Conservation (phyloP, 1,140 invertebrate species). For the Diabrotica virgifera region DNA sequence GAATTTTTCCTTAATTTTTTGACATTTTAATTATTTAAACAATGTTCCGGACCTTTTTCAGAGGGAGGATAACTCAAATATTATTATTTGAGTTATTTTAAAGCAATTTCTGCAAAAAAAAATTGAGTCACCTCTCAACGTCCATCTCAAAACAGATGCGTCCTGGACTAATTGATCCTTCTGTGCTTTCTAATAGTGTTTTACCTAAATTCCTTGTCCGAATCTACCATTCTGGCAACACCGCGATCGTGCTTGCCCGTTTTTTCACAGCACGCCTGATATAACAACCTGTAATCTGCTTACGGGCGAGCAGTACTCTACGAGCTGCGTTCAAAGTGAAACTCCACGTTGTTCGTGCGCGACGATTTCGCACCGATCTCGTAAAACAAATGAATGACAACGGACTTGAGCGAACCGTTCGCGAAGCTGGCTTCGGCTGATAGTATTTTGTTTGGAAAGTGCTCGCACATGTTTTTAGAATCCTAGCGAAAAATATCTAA, state of each 20-base stretch:
- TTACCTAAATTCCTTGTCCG: neutral
- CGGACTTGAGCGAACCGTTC: conserved; percentile 6
- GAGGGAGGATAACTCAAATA: too few species aligned
- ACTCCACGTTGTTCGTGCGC: conserved; percentile 11
- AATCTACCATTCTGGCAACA: neutral
- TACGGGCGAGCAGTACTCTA: conserved; percentile 23
- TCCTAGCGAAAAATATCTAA: neutral
- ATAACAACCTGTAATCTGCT: conserved; percentile 37
- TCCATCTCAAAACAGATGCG: too few species aligned
- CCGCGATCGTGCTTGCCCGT: conserved; percentile 14
- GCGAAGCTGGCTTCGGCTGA: conserved; percentile 12
- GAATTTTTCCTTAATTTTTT: too few species aligned
- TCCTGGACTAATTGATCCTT: too few species aligned
- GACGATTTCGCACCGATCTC: too few species aligned
- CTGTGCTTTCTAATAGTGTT: too few species aligned
- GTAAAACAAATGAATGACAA: conserved; percentile 14
- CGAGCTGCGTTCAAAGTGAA: conserved; percentile 16
- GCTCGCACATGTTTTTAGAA: conserved; percentile 9
- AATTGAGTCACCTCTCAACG: too few species aligned
- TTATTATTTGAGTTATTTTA: too few species aligned
- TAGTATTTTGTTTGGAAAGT: conserved; percentile 18
- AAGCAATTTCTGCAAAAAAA: too few species aligned
- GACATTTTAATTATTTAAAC: too few species aligned
- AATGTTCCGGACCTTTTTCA: too few species aligned
- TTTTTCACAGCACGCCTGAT: conserved; percentile 28